Conservation (phyloP, 1,140 invertebrate genomes). For the Drosophila carrolli region DNA sequence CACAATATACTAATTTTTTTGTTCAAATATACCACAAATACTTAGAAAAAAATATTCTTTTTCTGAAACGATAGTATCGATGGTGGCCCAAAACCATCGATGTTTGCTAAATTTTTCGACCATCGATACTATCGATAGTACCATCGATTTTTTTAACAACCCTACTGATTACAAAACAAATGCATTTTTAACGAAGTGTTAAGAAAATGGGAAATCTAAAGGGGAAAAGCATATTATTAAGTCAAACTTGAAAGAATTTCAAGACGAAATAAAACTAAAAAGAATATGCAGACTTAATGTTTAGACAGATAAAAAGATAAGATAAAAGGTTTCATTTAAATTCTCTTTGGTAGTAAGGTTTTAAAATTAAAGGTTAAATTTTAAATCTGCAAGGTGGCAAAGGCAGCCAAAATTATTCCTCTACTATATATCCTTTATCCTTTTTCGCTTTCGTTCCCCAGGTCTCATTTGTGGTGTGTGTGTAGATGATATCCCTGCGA, state of each 20-base stretch:
- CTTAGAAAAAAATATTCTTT: too few species aligned
- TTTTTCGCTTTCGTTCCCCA: background rate
- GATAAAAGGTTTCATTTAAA: constrained; percentile 18
- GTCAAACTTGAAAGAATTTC: background rate
- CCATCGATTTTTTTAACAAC: too few species aligned
- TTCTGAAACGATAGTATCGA: too few species aligned
- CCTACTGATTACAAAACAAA: too few species aligned
- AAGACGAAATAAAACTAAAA: background rate
- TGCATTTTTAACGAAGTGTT: background rate
- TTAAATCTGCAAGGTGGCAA: constrained; percentile 15
- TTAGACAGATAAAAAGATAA: constrained; percentile 6
- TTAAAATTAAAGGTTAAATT: constrained; percentile 28
- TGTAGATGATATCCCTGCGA: constrained; percentile 74
- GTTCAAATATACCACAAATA: too few species aligned
- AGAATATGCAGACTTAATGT: background rate
- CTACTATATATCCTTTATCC: constrained; percentile 5
- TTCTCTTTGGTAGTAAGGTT: background rate
- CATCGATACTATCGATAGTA: too few species aligned
- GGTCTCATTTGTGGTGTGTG: constrained; percentile 43
- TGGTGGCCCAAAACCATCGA: too few species aligned
- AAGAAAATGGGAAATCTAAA: background rate
- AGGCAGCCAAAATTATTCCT: constrained; percentile 31
- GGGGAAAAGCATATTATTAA: constrained; percentile 1
- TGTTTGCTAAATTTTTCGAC: too few species aligned
- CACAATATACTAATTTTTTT: too few species aligned